Evolutionary conservation across 1,140 invertebrate species (phyloP).

Genomic region (Diprion similis): DNA sequence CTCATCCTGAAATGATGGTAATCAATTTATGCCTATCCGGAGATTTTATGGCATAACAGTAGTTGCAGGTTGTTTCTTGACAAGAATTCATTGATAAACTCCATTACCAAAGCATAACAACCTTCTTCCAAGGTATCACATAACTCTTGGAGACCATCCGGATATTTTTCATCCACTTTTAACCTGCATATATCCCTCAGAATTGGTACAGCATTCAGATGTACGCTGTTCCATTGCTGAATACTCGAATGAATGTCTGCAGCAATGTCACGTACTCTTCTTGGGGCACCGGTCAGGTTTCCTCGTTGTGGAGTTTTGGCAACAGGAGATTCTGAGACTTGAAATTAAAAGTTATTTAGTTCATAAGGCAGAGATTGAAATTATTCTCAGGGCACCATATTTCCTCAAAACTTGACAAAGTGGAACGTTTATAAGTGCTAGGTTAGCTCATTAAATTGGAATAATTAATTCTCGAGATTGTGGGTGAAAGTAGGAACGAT

Average conservation of each 20-base stretch:
- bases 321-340: slow-evolving; percentile 37
- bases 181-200: slow-evolving; percentile 40
- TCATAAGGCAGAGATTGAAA: background rate
- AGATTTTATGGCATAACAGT: slow-evolving; percentile 1
- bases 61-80: background rate
- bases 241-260: slow-evolving; percentile 45
- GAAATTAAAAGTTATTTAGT: background rate
- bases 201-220: slow-evolving; percentile 39
- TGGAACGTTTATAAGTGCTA: background rate
- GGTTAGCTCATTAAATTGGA: background rate
- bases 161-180: slow-evolving; percentile 37
- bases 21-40: background rate
- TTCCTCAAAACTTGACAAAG: background rate
- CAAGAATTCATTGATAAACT: background rate
- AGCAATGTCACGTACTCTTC: slow-evolving; percentile 44
- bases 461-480: slow-evolving; percentile 9
- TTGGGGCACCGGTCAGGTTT: slow-evolving; percentile 48
- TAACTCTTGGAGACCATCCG: slow-evolving; percentile 33
- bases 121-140: slow-evolving; percentile 43
- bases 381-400: no score
- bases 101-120: slow-evolving; percentile 39
- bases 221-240: slow-evolving; percentile 47
- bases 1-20: slow-evolving; percentile 34
- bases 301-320: slow-evolving; percentile 30
- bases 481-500: background rate